phyloP scores from a whole-genome alignment of 2,113 vertebrate genomes.

The Nesoenas mayeri region DNA sequence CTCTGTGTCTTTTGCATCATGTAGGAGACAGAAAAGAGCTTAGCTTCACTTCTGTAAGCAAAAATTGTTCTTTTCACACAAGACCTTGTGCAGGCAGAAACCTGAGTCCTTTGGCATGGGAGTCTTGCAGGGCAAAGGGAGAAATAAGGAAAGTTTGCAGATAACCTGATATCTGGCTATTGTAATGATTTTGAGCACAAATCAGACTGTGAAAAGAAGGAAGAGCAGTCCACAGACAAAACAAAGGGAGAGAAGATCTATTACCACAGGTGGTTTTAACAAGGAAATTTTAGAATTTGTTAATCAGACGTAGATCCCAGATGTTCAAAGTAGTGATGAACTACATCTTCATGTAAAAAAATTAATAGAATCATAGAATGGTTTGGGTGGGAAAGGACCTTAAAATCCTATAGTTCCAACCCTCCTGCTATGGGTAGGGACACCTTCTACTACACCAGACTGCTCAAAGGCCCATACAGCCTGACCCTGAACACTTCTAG shows the following conservation, averaged over 20 bases:
- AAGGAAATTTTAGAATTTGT: background rate
- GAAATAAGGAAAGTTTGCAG: background rate
- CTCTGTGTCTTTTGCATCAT: background rate
- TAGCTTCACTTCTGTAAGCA: background rate
- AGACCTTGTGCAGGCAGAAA: background rate
- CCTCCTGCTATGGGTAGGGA: too few species aligned
- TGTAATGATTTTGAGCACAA: background rate
- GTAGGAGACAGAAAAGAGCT: background rate
- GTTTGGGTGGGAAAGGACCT: too few species aligned
- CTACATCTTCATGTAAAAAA: background rate
- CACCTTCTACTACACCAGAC: too few species aligned
- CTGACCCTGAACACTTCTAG: too few species aligned
- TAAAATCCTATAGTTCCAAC: too few species aligned
- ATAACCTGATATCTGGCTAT: background rate
- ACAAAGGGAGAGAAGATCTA: background rate
- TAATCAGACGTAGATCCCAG: background rate
- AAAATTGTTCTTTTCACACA: background rate
- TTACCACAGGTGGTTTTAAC: background rate
- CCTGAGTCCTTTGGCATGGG: background rate
- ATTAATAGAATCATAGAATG: background rate
- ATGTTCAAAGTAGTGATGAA: background rate
- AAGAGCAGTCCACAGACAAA: background rate
- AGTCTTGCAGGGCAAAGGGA: background rate
- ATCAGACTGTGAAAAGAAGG: background rate
- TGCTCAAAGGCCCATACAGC: too few species aligned